These are phyloP conservation scores for Chymomyza fuscimana DNA, from an alignment of 2,888 invertebrate genomes.

Conservation along the genomic window DNA sequence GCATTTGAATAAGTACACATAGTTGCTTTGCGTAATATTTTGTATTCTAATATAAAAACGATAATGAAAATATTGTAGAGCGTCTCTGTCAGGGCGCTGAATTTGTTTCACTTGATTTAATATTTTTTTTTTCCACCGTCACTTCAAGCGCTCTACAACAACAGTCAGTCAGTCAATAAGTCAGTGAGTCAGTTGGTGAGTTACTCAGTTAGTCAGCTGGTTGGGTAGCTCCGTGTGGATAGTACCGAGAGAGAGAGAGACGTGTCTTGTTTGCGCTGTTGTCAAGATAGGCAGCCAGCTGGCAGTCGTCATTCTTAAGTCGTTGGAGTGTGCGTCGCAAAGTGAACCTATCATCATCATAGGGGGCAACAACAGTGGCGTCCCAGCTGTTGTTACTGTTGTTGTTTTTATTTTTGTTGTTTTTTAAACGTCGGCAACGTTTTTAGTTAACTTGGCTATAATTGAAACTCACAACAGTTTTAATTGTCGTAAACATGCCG, in stretches of 20 bases:
- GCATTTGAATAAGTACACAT: background rate
- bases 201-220: conserved; percentile 24
- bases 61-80: conserved; percentile 54
- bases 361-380: conserved; percentile 10
- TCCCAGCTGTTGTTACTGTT: conserved; percentile 15
- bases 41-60: conserved; percentile 52
- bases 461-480: conserved; percentile 64
- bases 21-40: background rate
- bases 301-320: conserved; percentile 29
- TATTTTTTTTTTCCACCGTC: conserved; percentile 34
- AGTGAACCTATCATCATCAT: background rate
- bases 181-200: conserved; percentile 15
- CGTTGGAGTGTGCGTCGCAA: conserved; percentile 8
- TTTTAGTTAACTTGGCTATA: conserved; percentile 67
- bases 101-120: conserved; percentile 56
- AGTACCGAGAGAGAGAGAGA: background rate
- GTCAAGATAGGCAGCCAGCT: conserved; percentile 35
- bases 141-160: conserved; percentile 42
- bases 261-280: conserved; percentile 24
- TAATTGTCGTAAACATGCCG: conserved; percentile 76
- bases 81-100: conserved; percentile 10
- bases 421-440: conserved; percentile 24
- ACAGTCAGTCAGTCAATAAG: conserved; percentile 16
- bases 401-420: conserved; percentile 17
- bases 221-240: background rate